Evolutionary conservation across 2,888 invertebrate species (phyloP), one percentile per base, ranked within the genome.

Genomic region (Drosophila cracens): DNA sequence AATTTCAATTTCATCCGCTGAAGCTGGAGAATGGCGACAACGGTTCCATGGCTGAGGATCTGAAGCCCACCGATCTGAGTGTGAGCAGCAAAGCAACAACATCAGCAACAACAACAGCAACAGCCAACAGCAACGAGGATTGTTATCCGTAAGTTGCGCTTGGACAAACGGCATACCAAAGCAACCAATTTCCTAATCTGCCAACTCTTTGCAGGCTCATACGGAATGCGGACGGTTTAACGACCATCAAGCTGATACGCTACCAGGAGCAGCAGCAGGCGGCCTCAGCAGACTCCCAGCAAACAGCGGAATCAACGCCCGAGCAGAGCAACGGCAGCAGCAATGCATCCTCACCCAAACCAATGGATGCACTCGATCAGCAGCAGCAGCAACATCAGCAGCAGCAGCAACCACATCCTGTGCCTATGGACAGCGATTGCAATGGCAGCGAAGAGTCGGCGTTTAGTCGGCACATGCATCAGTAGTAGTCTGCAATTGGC

Each of bases 21-120:
- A 92, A 92, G 73, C 83, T 91, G 72, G 92, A 93, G 62, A 90
- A 89, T 33, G 75, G 71, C 25, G 69, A 92, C 34, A 82, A 79
- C 43, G 72, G 77, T 11, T 78, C 46, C 25, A 46, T 46, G 46
- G 46, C 82, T 71, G 96, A 96, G 78, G 95, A 96, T 84, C 95
- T 95, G 94, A 93, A 93, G 71, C 96, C 96, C 62, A 96, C 96
- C 52, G 96, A 96, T 91, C 93, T 96, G 78, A 96, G 96, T 90
- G 95, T 93, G 33, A 82, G 82, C 84, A 84, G 90, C 73, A 90
- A 90, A 36, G 79, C 67, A 57, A 72, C 64, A 8, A 16, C 46
- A 46, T 16, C 46, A 16, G 8, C 46, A 46, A 46, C 46, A 46
- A 6, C 38, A 38, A 18, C 43, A 43, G 7, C 46, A 46, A 4